Evolutionary conservation across 2,113 vertebrate species (phyloP), one percentile per base, ranked within the genome.

Genomic region (Recurvirostra avosetta): DNA sequence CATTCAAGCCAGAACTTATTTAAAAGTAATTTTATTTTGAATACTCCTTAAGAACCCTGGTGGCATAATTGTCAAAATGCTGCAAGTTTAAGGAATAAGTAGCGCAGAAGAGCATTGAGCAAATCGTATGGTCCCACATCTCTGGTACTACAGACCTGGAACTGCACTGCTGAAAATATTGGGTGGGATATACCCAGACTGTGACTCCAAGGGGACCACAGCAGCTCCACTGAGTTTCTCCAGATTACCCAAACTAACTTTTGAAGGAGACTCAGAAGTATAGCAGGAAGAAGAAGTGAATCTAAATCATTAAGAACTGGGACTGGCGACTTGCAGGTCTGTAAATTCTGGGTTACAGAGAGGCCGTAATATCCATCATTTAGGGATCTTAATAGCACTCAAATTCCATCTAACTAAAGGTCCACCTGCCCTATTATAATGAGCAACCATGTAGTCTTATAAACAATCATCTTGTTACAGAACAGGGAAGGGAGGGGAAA

Each of bases 81-180:
- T 73, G 3, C 6, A 30, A n/a, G 11, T 56, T 73, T 76, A 65
- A 79, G 36, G 23, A 85, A 34, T 55, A 49, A 49, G 22, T 79
- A 58, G 11, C 19, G 58, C 11, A 53, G 20, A 32, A 66, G n/a
- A 73, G 2, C 5, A 13, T 0, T 34, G 27, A 66, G 13, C 0
- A 14, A 88, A 45, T 29, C 16, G 5, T 23, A 23, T 0, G 0
- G 23, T 47, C 9, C 3, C 11, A 2, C 18, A 12, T 8, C 3
- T 67, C 6, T 10, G 27, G 5, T 49, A 36, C 8, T 63, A 21
- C n/a, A 74, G 40, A 32, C 5, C 8, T 94, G 45, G 8, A 90
- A 52, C 4, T 1, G 0, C 19, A 9, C 2, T 77, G 14, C 12
- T 63, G 27, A 47, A 32, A 49, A 5, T 50, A 8, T 40, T 38